These are phyloP conservation scores for Pseudorhiza aurosa DNA, from an alignment of 30 jellyfish, hydroid and myxozoan species.

Conservation along the genomic window DNA sequence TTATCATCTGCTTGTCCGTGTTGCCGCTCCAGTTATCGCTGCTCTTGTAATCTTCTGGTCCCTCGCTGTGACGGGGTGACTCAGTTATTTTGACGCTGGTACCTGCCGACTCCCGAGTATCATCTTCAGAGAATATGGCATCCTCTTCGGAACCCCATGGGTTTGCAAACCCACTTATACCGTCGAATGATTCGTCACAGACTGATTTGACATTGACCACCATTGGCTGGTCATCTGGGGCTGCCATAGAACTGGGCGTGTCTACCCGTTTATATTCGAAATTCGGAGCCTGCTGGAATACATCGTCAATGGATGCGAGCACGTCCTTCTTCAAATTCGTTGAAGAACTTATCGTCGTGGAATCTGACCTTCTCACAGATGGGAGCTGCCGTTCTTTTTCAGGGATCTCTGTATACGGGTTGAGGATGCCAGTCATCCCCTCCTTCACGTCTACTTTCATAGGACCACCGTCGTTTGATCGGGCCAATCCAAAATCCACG, in stretches of 20 bases:
- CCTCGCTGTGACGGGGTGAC: too few relatives aligned
- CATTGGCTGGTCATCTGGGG: background rate
- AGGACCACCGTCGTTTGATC: background rate
- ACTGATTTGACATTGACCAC: slow-evolving; percentile 14
- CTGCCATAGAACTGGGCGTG: background rate
- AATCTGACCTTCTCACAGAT: background rate
- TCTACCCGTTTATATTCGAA: background rate
- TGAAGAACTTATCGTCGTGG: slow-evolving; percentile 7
- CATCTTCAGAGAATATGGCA: slow-evolving; percentile 35
- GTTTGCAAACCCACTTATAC: slow-evolving; percentile 31
- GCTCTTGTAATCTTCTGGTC: too few relatives aligned
- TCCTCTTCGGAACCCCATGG: slow-evolving; percentile 34
- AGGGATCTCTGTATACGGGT: slow-evolving; percentile 46
- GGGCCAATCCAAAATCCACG: slow-evolving; percentile 12
- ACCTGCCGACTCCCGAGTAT: slow-evolving; percentile 43
- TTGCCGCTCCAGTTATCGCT: too few relatives aligned
- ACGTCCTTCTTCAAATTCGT: slow-evolving; percentile 1
- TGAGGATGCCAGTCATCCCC: slow-evolving; percentile 42
- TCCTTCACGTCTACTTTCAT: background rate
- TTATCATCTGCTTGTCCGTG: too few relatives aligned
- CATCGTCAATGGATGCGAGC: background rate
- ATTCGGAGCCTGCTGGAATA: too few relatives aligned
- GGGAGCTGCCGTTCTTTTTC: slow-evolving; percentile 3
- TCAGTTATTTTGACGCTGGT: too few relatives aligned
- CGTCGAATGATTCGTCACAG: slow-evolving; percentile 15